Percentiles rank a stretch among this genome's conserved stretches.
These are phyloP conservation scores for Cistogaster globosa DNA, from an alignment of 2,888 invertebrate species.

Conservation along the genomic window DNA sequence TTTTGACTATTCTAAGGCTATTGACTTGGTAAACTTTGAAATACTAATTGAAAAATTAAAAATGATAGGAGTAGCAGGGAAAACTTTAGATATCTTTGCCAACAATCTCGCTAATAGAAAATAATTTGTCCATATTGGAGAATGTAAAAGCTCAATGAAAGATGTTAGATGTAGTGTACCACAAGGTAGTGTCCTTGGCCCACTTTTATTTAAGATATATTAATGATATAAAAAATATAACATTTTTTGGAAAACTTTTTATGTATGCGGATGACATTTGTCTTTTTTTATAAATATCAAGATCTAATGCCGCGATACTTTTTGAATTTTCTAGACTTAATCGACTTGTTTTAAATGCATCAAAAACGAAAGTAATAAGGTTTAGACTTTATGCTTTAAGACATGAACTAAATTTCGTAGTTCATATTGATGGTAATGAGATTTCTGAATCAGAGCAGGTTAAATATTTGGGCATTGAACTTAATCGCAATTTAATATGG, in stretches of 20 bases:
- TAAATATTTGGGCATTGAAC: background rate
- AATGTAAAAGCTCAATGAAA: background rate
- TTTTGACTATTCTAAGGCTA: background rate
- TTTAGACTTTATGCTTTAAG: background rate
- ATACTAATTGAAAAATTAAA: background rate
- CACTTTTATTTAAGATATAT: too few species aligned
- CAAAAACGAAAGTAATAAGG: background rate
- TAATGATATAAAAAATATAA: too few species aligned
- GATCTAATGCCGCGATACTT: background rate
- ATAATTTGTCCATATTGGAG: background rate
- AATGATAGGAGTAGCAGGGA: background rate
- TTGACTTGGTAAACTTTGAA: background rate
- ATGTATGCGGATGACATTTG: too few species aligned
- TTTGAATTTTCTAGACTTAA: background rate
- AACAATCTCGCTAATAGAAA: background rate
- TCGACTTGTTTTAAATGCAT: background rate
- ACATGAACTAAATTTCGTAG: background rate
- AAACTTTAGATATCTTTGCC: background rate
- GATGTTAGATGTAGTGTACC: background rate
- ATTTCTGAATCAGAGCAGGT: background rate
- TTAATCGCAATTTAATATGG: conserved; percentile 3
- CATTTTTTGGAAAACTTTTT: too few species aligned
- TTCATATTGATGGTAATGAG: background rate
- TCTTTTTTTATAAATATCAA: too few species aligned
- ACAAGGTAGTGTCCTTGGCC: background rate